Conservation (phyloP, 2,888 invertebrate species). For the Amaurobius ferox region DNA sequence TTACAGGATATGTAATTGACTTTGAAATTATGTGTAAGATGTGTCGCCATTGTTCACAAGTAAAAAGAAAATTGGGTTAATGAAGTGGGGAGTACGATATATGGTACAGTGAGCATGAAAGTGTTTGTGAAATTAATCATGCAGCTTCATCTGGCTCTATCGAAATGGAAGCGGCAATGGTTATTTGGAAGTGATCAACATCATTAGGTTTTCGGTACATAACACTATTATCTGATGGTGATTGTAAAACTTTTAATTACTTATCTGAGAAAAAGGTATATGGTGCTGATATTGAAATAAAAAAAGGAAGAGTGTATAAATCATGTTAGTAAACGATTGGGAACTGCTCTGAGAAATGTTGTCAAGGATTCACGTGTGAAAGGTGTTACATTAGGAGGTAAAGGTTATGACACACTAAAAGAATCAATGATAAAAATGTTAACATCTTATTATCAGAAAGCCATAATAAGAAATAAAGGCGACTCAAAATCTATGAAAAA, state of each 20-base stretch:
- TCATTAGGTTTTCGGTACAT: too few relatives aligned
- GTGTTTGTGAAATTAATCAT: background rate
- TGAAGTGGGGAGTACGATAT: background rate
- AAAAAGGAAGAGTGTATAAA: conserved; percentile 42
- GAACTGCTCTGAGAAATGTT: conserved; percentile 16
- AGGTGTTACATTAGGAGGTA: conserved; percentile 31
- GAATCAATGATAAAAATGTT: background rate
- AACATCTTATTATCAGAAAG: too few relatives aligned
- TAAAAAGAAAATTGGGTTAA: background rate
- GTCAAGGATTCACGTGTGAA: conserved; percentile 14
- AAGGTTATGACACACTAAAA: too few relatives aligned
- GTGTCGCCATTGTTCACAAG: too few relatives aligned
- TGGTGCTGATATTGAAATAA: background rate
- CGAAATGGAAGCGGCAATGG: background rate
- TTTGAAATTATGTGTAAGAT: too few relatives aligned
- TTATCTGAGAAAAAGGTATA: too few relatives aligned
- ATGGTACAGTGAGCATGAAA: background rate
- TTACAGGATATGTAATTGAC: too few relatives aligned
- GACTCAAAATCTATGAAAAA: too few relatives aligned
- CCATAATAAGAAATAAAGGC: too few relatives aligned
- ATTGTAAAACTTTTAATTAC: too few relatives aligned
- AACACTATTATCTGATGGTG: too few relatives aligned
- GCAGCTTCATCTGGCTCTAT: conserved; percentile 5
- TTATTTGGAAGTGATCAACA: conserved; percentile 2
- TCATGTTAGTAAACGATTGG: conserved; percentile 24